These are phyloP conservation scores for Ochropleura leucogaster DNA, from an alignment of 2,888 invertebrate species.

Conservation along the genomic window DNA sequence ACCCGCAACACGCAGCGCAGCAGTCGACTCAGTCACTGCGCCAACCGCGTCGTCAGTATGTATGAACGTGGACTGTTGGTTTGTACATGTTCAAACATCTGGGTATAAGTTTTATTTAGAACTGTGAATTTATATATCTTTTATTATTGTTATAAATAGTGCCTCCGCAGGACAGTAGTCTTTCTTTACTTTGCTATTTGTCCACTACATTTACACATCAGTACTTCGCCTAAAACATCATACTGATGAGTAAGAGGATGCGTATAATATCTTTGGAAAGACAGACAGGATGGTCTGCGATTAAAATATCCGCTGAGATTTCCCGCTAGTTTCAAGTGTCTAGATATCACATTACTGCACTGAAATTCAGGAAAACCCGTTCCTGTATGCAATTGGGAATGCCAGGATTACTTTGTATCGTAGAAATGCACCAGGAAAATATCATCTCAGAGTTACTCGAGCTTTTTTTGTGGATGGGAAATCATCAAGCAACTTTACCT, in stretches of 20 bases:
- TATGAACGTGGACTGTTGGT: no score
- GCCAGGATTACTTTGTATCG: not conserved
- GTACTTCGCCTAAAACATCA: not conserved
- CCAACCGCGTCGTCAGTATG: no score
- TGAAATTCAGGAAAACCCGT: conserved; percentile 3
- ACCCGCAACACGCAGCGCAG: no score
- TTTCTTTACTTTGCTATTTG: no score
- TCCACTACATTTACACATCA: not conserved
- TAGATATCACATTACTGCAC: not conserved
- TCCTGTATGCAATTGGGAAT: not conserved
- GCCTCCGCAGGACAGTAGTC: not conserved
- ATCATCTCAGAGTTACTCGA: not conserved
- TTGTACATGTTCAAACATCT: no score
- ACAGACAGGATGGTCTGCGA: not conserved
- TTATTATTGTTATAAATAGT: not conserved
- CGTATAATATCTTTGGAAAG: not conserved
- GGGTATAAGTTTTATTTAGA: no score
- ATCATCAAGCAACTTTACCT: no score
- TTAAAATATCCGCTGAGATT: conserved; percentile 5
- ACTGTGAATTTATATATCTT: no score
- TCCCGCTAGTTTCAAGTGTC: not conserved
- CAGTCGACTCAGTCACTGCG: no score
- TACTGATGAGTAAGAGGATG: not conserved
- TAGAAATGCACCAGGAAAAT: not conserved
- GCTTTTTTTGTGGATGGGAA: no score